Conservation (phyloP, 2,113 vertebrate species). For the Ptyas mucosa region DNA sequence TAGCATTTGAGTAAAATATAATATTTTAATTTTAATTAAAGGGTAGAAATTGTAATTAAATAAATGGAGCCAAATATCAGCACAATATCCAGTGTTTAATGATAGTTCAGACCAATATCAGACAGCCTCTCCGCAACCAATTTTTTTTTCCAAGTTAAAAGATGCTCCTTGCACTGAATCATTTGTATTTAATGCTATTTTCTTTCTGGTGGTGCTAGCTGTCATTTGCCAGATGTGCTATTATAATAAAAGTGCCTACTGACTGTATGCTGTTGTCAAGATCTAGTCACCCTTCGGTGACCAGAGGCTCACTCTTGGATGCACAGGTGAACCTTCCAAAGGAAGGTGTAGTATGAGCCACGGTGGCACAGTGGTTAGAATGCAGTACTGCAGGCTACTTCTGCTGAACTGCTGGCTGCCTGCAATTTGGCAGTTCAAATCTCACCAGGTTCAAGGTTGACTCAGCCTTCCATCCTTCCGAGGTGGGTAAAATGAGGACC, state of each 20-base stretch:
- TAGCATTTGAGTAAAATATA: not conserved
- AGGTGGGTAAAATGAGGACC: too few relatives aligned
- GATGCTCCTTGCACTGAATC: not conserved
- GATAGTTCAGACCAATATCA: not conserved
- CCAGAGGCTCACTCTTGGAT: constrained; percentile 55
- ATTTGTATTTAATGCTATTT: not conserved
- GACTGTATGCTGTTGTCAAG: constrained; percentile 61
- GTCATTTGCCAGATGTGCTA: constrained; percentile 73
- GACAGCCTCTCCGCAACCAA: not conserved
- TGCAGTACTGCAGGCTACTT: too few relatives aligned
- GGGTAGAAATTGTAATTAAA: not conserved
- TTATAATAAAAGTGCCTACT: constrained; percentile 63
- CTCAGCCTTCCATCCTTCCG: too few relatives aligned
- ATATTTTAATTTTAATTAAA: not conserved
- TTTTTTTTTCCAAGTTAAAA: not conserved
- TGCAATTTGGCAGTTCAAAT: too few relatives aligned
- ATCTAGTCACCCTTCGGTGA: constrained; percentile 48
- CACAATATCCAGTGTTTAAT: not conserved
- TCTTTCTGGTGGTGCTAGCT: constrained; percentile 66
- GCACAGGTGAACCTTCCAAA: constrained; percentile 41
- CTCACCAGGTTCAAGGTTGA: too few relatives aligned
- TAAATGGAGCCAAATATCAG: not conserved
- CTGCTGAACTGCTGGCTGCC: too few relatives aligned
- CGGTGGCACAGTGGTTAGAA: too few relatives aligned
- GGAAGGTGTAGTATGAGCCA: too few relatives aligned